Evolutionary conservation across 2,888 invertebrate species (phyloP).

Genomic region (Gasteruption jaculator): DNA sequence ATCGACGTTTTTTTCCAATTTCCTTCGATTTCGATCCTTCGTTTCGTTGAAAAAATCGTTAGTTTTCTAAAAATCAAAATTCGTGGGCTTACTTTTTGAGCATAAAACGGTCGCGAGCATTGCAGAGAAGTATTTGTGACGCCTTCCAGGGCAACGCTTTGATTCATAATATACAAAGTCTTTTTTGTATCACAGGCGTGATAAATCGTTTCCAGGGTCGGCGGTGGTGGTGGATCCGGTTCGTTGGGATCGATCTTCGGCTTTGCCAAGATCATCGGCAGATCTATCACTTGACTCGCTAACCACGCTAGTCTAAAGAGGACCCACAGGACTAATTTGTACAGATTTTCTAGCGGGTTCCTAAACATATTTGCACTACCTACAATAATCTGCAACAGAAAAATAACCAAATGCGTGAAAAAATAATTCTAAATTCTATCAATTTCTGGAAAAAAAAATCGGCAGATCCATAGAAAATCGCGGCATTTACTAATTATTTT

Average conservation of each 20-base stretch:
- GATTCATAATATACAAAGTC: conserved; percentile 66
- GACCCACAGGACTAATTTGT: conserved; percentile 47
- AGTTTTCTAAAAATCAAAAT: not conserved
- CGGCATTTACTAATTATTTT: no score
- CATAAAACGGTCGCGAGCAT: conserved; percentile 62
- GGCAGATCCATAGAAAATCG: no score
- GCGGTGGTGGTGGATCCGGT: conserved; percentile 42
- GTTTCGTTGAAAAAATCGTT: not conserved
- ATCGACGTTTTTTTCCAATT: no score
- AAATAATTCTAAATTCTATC: no score
- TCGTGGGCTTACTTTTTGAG: conserved; percentile 55
- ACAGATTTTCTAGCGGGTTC: conserved; percentile 44
- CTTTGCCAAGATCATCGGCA: conserved; percentile 37
- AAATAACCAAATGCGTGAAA: no score
- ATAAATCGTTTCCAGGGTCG: conserved; percentile 29
- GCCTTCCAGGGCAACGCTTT: conserved; percentile 50
- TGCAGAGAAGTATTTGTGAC: conserved; percentile 48
- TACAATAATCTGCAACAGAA: conserved; percentile 28
- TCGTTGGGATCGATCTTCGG: conserved; percentile 45
- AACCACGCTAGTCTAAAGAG: conserved; percentile 45
- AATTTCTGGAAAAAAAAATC: not conserved
- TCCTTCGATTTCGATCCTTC: no score
- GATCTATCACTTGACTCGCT: conserved; percentile 37
- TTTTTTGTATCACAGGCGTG: conserved; percentile 71
- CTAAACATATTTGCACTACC: conserved; percentile 31